Evolutionary conservation across 1,140 invertebrate species (phyloP).

Genomic region (Leptoteleia sp.): DNA sequence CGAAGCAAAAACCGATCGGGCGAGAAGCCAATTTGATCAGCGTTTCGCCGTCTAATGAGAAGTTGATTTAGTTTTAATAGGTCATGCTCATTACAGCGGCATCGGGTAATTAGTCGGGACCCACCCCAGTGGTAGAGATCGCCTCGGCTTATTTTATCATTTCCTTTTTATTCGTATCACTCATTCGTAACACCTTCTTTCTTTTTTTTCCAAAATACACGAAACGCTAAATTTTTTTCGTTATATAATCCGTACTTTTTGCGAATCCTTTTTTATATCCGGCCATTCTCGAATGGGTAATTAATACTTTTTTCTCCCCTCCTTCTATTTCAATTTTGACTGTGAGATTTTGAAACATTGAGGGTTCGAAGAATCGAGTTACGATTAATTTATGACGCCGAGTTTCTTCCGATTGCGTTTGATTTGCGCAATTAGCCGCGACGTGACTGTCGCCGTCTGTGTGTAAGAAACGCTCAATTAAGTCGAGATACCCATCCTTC

Average conservation of each 20-base stretch:
- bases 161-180: constrained; percentile 8
- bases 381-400: not conserved
- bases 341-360: not conserved
- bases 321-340: not conserved
- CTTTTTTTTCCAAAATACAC: not conserved
- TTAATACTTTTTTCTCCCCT: too few species aligned
- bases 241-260: constrained; percentile 3
- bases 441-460: constrained; percentile 40
- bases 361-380: not conserved
- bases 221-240: not conserved
- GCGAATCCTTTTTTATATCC: too few species aligned
- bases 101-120: constrained; percentile 56
- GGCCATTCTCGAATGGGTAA: too few species aligned
- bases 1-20: constrained; percentile 59
- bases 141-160: constrained; percentile 14
- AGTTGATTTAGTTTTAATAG: constrained; percentile 70
- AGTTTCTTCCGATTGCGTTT: constrained; percentile 34
- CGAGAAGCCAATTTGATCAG: constrained; percentile 65
- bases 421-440: constrained; percentile 55
- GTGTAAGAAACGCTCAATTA: constrained; percentile 49
- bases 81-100: constrained; percentile 66
- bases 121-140: constrained; percentile 31
- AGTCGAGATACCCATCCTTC: constrained; percentile 38
- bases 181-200: constrained; percentile 32
- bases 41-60: constrained; percentile 62